Evolutionary conservation across 2,888 invertebrate species (phyloP).

Genomic region (Saturnia pavonia): DNA sequence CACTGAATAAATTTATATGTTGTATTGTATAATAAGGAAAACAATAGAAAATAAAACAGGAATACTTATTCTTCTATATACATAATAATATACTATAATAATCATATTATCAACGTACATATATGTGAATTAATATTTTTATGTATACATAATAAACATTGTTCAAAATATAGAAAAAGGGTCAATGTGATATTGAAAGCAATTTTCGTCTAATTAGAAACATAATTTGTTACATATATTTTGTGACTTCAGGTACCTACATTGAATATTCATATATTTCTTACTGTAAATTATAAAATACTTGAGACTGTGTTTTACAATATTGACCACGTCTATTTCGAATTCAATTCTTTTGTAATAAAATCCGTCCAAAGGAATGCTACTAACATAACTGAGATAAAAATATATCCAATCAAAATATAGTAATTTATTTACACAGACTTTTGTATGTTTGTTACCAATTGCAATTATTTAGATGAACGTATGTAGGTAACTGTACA

Average conservation of each 20-base stretch:
- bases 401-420: conserved; percentile 28
- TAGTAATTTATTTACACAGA: conserved; percentile 32
- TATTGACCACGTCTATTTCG: background rate
- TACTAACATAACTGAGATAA: conserved; percentile 36
- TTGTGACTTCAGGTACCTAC: background rate
- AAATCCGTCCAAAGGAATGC: conserved; percentile 69
- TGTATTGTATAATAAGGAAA: background rate
- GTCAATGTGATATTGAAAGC: background rate
- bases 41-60: background rate
- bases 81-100: background rate
- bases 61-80: conserved; percentile 1
- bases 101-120: background rate
- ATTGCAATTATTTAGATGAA: background rate
- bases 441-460: background rate
- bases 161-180: background rate
- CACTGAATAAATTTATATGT: background rate
- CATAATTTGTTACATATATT: background rate
- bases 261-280: conserved; percentile 12
- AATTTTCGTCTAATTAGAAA: background rate
- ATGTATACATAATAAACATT: background rate
- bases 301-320: background rate
- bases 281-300: background rate
- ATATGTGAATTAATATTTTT: conserved; percentile 1
- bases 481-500: background rate
- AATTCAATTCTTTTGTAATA: conserved; percentile 44